These are phyloP conservation scores for Podarcis lilfordi DNA, from an alignment of 2,797 vertebrate genomes.

Conservation along the genomic window DNA sequence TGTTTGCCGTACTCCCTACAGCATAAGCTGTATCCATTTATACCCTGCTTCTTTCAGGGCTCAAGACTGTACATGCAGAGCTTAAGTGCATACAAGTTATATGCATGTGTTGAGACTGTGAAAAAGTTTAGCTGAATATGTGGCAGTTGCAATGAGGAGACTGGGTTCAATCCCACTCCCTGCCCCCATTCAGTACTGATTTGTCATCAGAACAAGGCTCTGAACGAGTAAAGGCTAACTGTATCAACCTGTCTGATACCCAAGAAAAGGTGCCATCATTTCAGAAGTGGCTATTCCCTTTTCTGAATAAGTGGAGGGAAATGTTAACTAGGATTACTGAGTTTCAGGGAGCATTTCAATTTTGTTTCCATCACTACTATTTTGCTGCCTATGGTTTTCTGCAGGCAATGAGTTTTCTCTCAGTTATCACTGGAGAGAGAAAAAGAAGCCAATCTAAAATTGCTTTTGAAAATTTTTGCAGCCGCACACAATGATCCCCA, in stretches of 20 bases:
- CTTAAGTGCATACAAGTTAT: background rate
- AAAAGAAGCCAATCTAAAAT: background rate
- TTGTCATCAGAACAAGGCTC: background rate
- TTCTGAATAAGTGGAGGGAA: background rate
- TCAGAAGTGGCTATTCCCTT: background rate
- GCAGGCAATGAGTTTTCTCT: background rate
- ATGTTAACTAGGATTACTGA: background rate
- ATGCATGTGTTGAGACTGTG: too few species aligned
- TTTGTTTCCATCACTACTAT: background rate
- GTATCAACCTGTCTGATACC: background rate
- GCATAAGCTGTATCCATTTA: background rate
- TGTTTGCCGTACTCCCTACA: background rate
- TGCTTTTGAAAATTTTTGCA: slow-evolving; percentile 2
- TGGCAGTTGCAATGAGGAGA: too few species aligned
- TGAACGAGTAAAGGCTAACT: background rate
- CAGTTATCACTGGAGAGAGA: background rate
- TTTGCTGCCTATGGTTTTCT: slow-evolving; percentile 9
- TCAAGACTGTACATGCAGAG: background rate
- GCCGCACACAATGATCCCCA: slow-evolving; percentile 8
- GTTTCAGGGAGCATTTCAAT: background rate
- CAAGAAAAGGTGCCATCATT: background rate
- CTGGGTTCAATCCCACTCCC: background rate
- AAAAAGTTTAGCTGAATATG: background rate
- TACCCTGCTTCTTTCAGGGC: background rate
- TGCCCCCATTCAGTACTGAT: background rate